phyloP scores from a whole-genome alignment of 2,797 vertebrate species.

The Bucorvus abyssinicus region DNA sequence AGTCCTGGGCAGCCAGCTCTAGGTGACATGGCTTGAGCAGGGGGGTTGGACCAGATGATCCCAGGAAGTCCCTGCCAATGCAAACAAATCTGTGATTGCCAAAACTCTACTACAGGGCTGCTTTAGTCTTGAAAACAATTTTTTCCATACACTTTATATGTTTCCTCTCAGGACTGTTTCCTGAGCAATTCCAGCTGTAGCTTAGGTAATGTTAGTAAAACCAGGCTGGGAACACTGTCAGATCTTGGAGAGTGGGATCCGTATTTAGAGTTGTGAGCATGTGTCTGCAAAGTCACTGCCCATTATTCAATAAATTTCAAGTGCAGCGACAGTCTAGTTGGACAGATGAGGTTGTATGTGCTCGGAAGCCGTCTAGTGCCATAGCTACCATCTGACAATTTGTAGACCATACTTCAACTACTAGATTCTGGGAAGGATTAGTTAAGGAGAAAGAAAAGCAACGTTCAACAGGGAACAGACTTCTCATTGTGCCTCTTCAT shows the following conservation, averaged over 20 bases:
- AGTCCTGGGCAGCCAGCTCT: neutral
- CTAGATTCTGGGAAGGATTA: constrained; percentile 34
- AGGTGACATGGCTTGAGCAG: neutral
- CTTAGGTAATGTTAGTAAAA: neutral
- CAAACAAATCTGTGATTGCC: neutral
- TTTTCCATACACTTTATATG: neutral
- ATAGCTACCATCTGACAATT: constrained; percentile 4
- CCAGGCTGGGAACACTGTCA: neutral
- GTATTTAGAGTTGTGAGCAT: neutral
- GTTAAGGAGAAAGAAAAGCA: neutral
- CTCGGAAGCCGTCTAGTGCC: constrained; percentile 8
- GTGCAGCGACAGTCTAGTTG: neutral
- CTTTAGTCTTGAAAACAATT: neutral
- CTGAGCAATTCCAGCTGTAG: neutral
- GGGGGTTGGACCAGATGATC: neutral
- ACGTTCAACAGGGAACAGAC: constrained; percentile 35
- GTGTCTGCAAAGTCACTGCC: neutral
- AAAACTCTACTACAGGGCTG: neutral
- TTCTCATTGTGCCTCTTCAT: constrained; percentile 1
- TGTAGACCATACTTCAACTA: neutral
- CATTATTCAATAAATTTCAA: neutral
- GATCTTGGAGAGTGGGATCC: rapidly evolving
- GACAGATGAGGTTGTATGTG: neutral
- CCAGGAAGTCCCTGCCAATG: neutral
- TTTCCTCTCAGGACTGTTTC: neutral